Base-by-base conservation (phyloP, 2,888 invertebrate genomes). In the Trichopoda pennipes region DNA sequence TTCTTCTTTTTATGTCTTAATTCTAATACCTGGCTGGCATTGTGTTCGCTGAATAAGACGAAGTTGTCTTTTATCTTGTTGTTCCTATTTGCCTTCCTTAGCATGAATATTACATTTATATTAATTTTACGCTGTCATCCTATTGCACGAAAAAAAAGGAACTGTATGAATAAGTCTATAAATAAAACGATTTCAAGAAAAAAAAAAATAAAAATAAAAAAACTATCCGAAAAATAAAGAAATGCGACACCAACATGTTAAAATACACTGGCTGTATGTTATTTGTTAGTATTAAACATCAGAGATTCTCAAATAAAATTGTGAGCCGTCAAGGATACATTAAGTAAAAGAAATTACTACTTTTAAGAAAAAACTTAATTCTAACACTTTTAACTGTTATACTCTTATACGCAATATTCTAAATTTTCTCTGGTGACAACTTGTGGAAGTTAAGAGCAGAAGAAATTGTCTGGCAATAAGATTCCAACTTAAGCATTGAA, bases 111-210 rank as follows among this genome's bases (percentile, higher is more conserved):
- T 79, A 56, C 79, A 76, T 79, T 82, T 82, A 66, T 79, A 82
- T 82, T 82, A 82, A 82, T 82, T 82, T 82, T 82, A 76, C 75
- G 82, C 82, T 82, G 82, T 82, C 82, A 82, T 72, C 12, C 72
- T 76, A 63, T 70, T 35, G 68, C 78, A 79, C 42, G 61, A 75
- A 66, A 23, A 68, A 49, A 60, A 4, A 60, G 61, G 21, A 76
- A 70, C 23, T 44, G 14, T 19, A 12, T 14, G 44, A 73, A 61
- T 44, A 63, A 35, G 55, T 63, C 47, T 69, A 49, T 61, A 21
- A 68, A 56, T 17, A 60, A 53, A 55, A 61, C 21, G 14, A 38
- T 32, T 12, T 35, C 38, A 21, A 35, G 23, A 55, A 69, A 23
- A 60, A 70, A 56, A 35, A 17, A 28, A 28, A 28, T n/a, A n/a